A percentile compares a stretch with the other conserved stretches of the same genome.
These are phyloP conservation scores for Ptiloglossa arizonensis DNA, from an alignment of 1,140 invertebrate species.

Conservation along the genomic window DNA sequence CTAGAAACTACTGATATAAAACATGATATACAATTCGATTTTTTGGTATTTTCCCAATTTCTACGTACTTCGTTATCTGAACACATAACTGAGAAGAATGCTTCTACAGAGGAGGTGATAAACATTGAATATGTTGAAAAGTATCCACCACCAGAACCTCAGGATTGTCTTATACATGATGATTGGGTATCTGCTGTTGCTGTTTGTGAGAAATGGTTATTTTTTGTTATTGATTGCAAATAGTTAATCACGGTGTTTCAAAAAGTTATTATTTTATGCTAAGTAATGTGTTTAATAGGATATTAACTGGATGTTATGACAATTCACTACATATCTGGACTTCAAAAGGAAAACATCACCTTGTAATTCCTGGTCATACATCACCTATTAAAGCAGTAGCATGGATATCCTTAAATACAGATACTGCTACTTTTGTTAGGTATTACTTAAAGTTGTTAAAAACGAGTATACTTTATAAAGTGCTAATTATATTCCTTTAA, in stretches of 20 bases:
- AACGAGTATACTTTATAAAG: background rate
- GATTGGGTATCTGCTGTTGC: constrained; percentile 97
- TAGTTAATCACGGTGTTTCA: background rate
- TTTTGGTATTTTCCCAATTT: constrained; percentile 91
- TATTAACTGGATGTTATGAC: constrained; percentile 97
- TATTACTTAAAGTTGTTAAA: constrained; percentile 67
- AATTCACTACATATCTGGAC: constrained; percentile 95
- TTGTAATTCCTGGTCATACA: constrained; percentile 93
- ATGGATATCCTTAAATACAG: constrained; percentile 89
- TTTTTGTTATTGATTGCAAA: constrained; percentile 16
- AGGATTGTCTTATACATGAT: constrained; percentile 95
- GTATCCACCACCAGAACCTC: constrained; percentile 92
- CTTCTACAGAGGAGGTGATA: constrained; percentile 90
- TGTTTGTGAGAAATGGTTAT: constrained; percentile 87
- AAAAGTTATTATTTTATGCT: constrained; percentile 1
- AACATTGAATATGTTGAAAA: constrained; percentile 95
- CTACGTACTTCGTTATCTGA: constrained; percentile 86
- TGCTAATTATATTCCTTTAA: background rate
- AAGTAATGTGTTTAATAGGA: constrained; percentile 82
- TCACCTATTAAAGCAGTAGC: constrained; percentile 92
- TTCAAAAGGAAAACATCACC: constrained; percentile 90
- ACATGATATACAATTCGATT: constrained; percentile 91
- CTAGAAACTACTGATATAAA: constrained; percentile 74
- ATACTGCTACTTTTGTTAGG: constrained; percentile 88
- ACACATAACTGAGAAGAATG: constrained; percentile 86